Conservation (phyloP, 2,797 vertebrate species). For the Potorous gilbertii region DNA sequence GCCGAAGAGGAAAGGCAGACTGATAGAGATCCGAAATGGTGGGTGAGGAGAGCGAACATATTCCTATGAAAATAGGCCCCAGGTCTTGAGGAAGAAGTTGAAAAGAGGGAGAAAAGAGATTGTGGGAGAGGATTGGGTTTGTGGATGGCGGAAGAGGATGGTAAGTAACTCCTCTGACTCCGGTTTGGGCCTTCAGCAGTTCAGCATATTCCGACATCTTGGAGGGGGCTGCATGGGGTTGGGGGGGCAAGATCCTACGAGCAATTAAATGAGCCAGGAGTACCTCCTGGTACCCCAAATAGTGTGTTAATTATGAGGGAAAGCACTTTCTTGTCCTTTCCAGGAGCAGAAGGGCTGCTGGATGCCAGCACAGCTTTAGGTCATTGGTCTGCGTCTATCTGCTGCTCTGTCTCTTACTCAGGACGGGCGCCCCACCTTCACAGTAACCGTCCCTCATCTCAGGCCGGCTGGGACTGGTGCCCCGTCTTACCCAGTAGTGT, state of each 20-base stretch:
- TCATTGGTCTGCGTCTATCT: neutral
- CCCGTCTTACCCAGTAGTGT: constrained; percentile 80
- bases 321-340: neutral
- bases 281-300: too few relatives aligned
- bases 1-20: neutral
- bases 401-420: too few relatives aligned
- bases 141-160: neutral
- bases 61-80: neutral
- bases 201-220: neutral
- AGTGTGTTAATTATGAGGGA: too few relatives aligned
- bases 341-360: neutral
- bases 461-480: constrained; percentile 69
- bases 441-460: neutral
- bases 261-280: too few relatives aligned
- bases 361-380: neutral
- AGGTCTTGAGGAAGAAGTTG: neutral
- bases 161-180: neutral
- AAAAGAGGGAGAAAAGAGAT: neutral
- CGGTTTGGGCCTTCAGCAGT: neutral
- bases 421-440: constrained; percentile 72
- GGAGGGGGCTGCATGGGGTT: neutral
- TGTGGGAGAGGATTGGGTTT: neutral
- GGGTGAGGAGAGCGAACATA: neutral
- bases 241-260: neutral
- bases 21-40: neutral